Evolutionary conservation across 1,140 invertebrate genomes (phyloP).

Genomic region (Melanaphis sacchari): DNA sequence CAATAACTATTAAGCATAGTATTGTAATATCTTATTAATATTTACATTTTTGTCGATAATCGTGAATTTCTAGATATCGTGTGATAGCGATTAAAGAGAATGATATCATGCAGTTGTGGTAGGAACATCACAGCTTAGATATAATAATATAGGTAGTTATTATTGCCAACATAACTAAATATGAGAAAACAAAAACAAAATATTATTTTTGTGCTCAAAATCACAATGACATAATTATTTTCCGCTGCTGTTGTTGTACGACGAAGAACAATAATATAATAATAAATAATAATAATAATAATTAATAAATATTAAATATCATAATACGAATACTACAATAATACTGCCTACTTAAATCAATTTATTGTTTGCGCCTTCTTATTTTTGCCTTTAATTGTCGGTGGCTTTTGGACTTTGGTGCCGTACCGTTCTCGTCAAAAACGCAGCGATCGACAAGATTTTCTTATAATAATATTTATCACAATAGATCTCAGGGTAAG

Average conservation of each 20-base stretch:
- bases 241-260: not conserved
- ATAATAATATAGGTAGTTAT: too few species aligned
- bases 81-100: not conserved
- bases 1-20: not conserved
- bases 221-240: constrained; percentile 27
- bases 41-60: not conserved
- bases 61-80: not conserved
- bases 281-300: not conserved
- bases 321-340: not conserved
- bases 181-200: constrained; percentile 19
- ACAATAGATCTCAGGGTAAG: not conserved
- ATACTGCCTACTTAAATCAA: not conserved
- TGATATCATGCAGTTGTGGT: not conserved
- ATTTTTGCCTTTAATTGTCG: not conserved
- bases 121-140: not conserved
- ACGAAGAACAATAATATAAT: constrained; percentile 2
- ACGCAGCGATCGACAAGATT: not conserved
- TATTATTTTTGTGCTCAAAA: constrained; percentile 12
- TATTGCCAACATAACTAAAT: constrained; percentile 26
- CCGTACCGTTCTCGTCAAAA: not conserved
- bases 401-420: not conserved
- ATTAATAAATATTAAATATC: constrained; percentile 11
- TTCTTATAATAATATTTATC: not conserved
- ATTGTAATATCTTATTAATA: not conserved
- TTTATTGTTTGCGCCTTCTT: not conserved